These are phyloP conservation scores for Macrotus californicus DNA, from an alignment of 2,113 vertebrate species.

Conservation along the genomic window DNA sequence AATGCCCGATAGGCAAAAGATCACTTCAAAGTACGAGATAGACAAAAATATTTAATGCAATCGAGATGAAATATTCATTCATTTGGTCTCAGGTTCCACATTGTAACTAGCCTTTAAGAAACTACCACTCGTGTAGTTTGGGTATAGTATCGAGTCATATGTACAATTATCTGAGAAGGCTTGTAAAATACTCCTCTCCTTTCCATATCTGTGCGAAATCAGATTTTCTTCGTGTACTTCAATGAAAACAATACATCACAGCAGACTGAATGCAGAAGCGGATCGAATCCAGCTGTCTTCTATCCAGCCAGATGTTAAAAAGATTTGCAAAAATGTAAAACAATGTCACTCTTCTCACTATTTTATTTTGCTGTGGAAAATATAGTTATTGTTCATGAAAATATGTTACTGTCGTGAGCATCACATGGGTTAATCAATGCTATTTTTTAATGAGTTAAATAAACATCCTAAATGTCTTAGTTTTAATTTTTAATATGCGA, in stretches of 20 bases:
- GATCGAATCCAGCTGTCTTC: not conserved
- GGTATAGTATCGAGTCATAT: not conserved
- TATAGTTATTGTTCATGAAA: not conserved
- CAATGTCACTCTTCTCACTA: conserved; percentile 1
- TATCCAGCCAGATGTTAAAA: conserved; percentile 8
- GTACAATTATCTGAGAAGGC: not conserved
- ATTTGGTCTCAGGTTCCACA: not conserved
- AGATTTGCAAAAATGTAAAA: conserved; percentile 40
- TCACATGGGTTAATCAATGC: not conserved
- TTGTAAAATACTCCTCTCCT: not conserved
- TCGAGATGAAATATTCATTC: not conserved
- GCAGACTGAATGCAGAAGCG: not conserved
- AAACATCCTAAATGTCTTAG: not conserved
- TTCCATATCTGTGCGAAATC: not conserved
- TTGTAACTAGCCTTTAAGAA: not conserved
- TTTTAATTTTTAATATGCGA: not conserved
- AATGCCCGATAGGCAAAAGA: not conserved
- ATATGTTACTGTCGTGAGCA: not conserved
- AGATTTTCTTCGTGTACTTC: conserved; percentile 25
- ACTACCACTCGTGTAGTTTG: not conserved
- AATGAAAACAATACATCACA: not conserved
- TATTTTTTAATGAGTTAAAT: conserved; percentile 28
- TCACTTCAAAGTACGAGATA: not conserved
- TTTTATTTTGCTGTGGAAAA: conserved; percentile 14
- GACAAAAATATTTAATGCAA: not conserved